These are phyloP conservation scores for Corynorhinus townsendii DNA, from an alignment of 2,113 vertebrate genomes.

Conservation along the genomic window DNA sequence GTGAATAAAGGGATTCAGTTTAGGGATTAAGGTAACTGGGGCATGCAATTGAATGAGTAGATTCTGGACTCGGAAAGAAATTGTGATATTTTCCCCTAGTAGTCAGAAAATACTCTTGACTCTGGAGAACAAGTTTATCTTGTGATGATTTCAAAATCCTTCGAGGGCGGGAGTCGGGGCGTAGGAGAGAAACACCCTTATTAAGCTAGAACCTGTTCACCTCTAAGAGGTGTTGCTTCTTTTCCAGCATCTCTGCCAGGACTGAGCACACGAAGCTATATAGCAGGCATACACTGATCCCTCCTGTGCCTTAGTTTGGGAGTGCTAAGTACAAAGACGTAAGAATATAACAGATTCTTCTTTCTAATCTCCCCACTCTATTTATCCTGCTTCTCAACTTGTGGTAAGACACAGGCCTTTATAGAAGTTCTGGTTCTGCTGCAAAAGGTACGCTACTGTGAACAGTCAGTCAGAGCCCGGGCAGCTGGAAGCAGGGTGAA, in stretches of 20 bases:
- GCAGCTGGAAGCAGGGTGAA: neutral
- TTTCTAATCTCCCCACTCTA: neutral
- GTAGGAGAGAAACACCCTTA: accelerated
- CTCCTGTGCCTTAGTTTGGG: neutral
- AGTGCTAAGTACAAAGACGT: neutral
- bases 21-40: neutral
- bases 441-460: neutral
- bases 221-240: neutral
- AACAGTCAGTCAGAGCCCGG: neutral
- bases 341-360: neutral
- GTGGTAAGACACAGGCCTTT: neutral
- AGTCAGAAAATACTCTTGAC: neutral
- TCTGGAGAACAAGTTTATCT: neutral
- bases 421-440: neutral
- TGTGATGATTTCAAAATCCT: neutral
- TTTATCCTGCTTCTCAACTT: neutral
- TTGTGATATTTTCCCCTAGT: neutral
- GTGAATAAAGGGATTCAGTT: neutral
- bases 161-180: neutral
- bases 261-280: neutral
- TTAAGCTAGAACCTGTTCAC: neutral
- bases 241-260: neutral
- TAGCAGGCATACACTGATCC: neutral
- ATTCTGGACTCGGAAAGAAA: neutral
- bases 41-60: neutral